A percentile compares a stretch with the other conserved stretches of the same genome.
Conservation (phyloP, 2,113 vertebrate genomes). For the Phoenicopterus ruber region DNA sequence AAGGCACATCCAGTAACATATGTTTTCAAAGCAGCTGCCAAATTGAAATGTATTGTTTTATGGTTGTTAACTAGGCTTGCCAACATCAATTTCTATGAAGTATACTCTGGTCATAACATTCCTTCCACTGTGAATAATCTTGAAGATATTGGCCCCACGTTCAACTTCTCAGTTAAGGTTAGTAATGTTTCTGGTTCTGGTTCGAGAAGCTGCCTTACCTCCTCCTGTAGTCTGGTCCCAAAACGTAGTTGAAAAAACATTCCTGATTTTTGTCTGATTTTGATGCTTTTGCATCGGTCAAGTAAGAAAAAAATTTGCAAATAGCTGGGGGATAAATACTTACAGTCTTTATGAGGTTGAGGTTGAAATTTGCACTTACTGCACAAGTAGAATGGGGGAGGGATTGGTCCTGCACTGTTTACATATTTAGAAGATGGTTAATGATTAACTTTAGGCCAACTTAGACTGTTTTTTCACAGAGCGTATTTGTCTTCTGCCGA, state of each 20-base stretch:
- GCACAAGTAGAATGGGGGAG: not conserved
- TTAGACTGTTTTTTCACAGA: not conserved
- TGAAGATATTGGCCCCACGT: constrained; percentile 87
- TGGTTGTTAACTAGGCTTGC: constrained; percentile 74
- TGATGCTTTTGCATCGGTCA: not conserved
- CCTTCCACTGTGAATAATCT: constrained; percentile 73
- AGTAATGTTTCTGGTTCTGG: constrained; percentile 25
- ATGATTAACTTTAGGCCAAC: not conserved
- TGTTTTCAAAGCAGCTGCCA: constrained; percentile 25
- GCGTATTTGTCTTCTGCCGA: not conserved
- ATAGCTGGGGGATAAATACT: not conserved
- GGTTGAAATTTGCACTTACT: not conserved
- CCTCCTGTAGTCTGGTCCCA: not conserved
- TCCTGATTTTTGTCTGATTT: not conserved
- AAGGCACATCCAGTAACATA: not conserved
- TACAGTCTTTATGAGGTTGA: not conserved
- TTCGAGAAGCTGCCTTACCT: not conserved
- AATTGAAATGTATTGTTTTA: constrained; percentile 57
- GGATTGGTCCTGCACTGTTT: not conserved
- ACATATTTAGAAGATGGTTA: not conserved
- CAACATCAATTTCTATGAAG: constrained; percentile 86
- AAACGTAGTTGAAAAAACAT: not conserved
- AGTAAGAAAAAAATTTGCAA: not conserved
- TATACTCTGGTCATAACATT: constrained; percentile 66
- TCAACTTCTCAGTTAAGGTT: constrained; percentile 87